These are phyloP conservation scores for Dryas iulia DNA, from an alignment of 1,140 invertebrate genomes.

Conservation along the genomic window DNA sequence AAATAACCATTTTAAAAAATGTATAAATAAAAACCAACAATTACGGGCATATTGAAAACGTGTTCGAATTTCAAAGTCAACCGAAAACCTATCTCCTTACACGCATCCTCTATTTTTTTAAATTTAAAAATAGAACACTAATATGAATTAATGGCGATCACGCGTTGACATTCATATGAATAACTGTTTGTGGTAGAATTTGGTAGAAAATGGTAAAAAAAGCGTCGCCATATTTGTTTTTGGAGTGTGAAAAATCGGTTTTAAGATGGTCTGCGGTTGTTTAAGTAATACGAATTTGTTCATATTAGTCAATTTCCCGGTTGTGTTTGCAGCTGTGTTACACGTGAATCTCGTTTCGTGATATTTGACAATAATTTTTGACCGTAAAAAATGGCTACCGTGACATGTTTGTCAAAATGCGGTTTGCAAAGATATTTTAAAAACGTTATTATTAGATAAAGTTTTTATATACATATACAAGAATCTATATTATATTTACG, in stretches of 20 bases:
- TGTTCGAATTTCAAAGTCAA: constrained; percentile 64
- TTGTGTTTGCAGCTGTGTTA: constrained; percentile 57
- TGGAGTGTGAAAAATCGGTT: constrained; percentile 74
- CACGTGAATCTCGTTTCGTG: constrained; percentile 60
- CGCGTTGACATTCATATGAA: constrained; percentile 41
- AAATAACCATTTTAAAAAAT: constrained; percentile 11
- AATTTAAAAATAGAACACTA: constrained; percentile 63
- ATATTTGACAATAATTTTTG: constrained; percentile 49
- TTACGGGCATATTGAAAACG: constrained; percentile 39
- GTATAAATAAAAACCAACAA: constrained; percentile 37
- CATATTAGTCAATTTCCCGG: constrained; percentile 62
- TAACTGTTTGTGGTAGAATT: constrained; percentile 37
- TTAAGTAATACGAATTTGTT: constrained; percentile 73
- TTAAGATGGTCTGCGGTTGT: constrained; percentile 68
- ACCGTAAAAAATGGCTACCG: constrained; percentile 29
- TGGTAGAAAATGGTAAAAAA: constrained; percentile 40
- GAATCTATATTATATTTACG: too few relatives aligned
- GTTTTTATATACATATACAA: not conserved
- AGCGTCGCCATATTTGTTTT: constrained; percentile 67
- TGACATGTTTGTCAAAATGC: not conserved
- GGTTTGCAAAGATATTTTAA: not conserved
- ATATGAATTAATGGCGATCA: constrained; percentile 52
- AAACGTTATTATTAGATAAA: not conserved
- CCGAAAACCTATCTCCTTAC: constrained; percentile 46
- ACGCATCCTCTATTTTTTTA: constrained; percentile 39